Evolutionary conservation across 1,140 invertebrate species (phyloP).

Genomic region (Maniola jurtina): DNA sequence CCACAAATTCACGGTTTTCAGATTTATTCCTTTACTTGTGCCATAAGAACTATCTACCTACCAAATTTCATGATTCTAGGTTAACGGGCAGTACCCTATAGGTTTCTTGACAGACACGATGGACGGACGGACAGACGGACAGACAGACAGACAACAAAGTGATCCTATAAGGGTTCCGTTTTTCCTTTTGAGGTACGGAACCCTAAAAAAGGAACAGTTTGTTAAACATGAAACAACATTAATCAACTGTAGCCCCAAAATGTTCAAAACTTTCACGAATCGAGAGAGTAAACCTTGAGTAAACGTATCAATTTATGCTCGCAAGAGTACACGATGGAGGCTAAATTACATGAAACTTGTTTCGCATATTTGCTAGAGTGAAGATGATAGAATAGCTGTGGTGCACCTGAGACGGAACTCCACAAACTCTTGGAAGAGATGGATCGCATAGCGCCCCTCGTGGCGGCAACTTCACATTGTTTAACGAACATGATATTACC

Average conservation of each 20-base stretch:
- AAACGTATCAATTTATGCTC: conserved; percentile 37
- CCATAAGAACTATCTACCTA: no score
- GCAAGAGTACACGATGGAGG: conserved; percentile 45
- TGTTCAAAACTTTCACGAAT: conserved; percentile 22
- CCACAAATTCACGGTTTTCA: no score
- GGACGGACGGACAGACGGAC: no score
- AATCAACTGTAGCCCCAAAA: conserved; percentile 17
- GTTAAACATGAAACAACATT: conserved; percentile 14
- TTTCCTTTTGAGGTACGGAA: no score
- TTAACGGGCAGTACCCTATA: no score
- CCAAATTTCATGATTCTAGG: no score
- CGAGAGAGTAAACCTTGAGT: conserved; percentile 31
- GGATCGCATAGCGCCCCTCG: conserved; percentile 44
- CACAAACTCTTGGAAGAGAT: conserved; percentile 44
- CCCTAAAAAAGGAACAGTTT: conserved; percentile 19
- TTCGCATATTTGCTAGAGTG: conserved; percentile 57
- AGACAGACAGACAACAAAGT: no score
- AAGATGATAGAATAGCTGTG: conserved; percentile 58
- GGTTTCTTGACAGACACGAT: no score
- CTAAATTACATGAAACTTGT: conserved; percentile 57
- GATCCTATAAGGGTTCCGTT: background rate
- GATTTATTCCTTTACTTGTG: no score
- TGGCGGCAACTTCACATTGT: conserved; percentile 57
- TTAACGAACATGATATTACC: conserved; percentile 50
- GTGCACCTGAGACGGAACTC: conserved; percentile 56